Conservation (phyloP, 1,140 invertebrate genomes). For the Rhyacophila brunnea region DNA sequence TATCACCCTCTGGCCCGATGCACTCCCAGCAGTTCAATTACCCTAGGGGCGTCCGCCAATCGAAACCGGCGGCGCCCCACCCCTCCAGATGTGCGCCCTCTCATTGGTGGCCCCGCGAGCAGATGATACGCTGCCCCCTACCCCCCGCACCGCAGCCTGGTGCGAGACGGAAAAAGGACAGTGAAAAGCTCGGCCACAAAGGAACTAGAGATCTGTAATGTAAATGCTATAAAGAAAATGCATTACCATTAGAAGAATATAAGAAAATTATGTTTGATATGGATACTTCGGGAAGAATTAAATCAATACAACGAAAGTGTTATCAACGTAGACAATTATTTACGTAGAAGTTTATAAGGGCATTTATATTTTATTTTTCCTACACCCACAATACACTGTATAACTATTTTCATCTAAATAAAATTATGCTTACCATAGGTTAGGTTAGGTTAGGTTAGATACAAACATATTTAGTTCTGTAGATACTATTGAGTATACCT, state of each 20-base stretch:
- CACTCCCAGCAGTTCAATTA: conserved; percentile 17
- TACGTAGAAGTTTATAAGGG: too few relatives aligned
- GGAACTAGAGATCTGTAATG: background rate
- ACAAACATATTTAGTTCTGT: too few relatives aligned
- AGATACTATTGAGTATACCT: too few relatives aligned
- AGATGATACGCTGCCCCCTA: conserved; percentile 12
- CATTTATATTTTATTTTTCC: too few relatives aligned
- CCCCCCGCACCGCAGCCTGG: background rate
- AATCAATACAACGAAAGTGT: too few relatives aligned
- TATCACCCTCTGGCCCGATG: conserved; percentile 4
- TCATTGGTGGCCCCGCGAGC: conserved; percentile 12
- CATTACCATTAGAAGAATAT: background rate
- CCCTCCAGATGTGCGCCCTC: background rate
- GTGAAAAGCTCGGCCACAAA: background rate
- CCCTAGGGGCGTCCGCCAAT: conserved; percentile 15
- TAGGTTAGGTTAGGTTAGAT: too few relatives aligned
- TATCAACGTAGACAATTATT: too few relatives aligned
- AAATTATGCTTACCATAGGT: too few relatives aligned
- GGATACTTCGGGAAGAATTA: too few relatives aligned
- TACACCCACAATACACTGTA: too few relatives aligned
- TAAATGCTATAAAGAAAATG: conserved; percentile 15
- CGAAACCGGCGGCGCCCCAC: conserved; percentile 9
- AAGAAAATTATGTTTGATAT: too few relatives aligned
- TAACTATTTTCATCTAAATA: too few relatives aligned
- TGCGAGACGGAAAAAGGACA: conserved; percentile 4